Conservation (phyloP, 2,113 vertebrate species). For the Orientallactaga bullata region DNA sequence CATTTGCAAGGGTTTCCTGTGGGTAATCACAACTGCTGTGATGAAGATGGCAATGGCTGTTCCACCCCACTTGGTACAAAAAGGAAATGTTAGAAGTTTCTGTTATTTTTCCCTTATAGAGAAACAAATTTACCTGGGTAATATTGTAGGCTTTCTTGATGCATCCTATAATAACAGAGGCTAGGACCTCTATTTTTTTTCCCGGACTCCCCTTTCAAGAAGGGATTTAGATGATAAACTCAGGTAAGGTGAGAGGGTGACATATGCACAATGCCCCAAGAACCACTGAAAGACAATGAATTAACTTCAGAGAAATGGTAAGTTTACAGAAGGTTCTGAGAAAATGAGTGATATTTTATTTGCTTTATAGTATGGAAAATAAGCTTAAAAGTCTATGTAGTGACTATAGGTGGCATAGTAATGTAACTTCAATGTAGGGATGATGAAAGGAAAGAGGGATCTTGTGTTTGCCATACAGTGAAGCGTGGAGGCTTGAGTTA, state of each 20-base stretch:
- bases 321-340: not conserved
- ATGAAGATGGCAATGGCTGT: not conserved
- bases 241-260: not conserved
- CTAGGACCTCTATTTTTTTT: not conserved
- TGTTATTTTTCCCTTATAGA: not conserved
- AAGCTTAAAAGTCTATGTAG: not conserved
- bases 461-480: not conserved
- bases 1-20: not conserved
- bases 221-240: not conserved
- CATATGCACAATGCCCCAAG: not conserved
- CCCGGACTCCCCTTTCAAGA: not conserved
- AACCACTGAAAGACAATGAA: not conserved
- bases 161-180: not conserved
- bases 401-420: not conserved
- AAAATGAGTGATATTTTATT: not conserved
- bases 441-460: fast-evolving
- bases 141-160: fast-evolving
- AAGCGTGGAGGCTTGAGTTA: not conserved
- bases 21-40: not conserved
- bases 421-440: fast-evolving
- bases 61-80: too few species aligned
- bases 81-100: not conserved
- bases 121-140: not conserved
- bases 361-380: not conserved
- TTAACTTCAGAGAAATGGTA: not conserved